Percentiles rank a stretch among this genome's conserved stretches.
Evolutionary conservation across 2,888 invertebrate genomes (phyloP).

Genomic region (Micoletzkya japonica): DNA sequence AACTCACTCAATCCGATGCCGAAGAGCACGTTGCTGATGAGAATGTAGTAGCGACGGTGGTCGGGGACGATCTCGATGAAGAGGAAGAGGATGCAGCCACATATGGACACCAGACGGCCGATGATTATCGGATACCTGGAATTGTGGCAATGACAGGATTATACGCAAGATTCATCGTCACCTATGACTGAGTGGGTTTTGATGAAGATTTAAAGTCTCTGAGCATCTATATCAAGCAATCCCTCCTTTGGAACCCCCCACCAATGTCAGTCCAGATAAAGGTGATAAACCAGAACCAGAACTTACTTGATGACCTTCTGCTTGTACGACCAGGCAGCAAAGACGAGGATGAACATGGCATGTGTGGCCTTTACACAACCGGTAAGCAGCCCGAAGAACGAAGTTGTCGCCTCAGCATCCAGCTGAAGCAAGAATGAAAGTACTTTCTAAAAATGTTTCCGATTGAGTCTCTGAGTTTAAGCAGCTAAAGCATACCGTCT

Average conservation of each 20-base stretch:
- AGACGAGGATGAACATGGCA: background rate
- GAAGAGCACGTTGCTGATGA: background rate
- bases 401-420: background rate
- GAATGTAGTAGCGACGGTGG: constrained; percentile 8
- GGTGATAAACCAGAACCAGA: background rate
- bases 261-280: no score
- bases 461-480: no score
- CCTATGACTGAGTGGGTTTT: no score
- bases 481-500: no score
- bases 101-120: background rate
- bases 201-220: no score
- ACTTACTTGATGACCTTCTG: background rate
- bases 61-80: background rate
- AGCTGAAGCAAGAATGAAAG: no score
- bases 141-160: no score
- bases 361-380: background rate
- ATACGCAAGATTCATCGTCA: no score
- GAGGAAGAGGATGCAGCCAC: background rate
- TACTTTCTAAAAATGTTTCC: no score
- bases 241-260: no score
- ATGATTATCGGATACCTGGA: constrained; percentile 4
- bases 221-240: no score
- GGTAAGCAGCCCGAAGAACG: constrained; percentile 1
- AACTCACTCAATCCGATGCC: constrained; percentile 5
- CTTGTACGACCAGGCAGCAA: background rate